Conservation (phyloP, 2,797 vertebrate species). For the Lutjanus argentimaculatus region DNA sequence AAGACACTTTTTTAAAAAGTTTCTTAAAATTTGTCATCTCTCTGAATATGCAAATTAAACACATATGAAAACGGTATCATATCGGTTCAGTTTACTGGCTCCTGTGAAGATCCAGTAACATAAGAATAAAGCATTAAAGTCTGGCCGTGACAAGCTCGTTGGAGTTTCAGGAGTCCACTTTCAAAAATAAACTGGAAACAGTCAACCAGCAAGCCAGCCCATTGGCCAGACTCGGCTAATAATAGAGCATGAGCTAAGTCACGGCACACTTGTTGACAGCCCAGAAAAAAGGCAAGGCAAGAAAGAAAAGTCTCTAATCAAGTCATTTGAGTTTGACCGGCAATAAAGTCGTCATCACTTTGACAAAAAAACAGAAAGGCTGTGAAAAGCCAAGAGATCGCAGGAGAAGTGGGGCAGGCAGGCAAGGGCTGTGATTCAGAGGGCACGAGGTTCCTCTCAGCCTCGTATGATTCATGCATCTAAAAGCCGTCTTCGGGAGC, state of each 20-base stretch:
- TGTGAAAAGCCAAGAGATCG: constrained; percentile 58
- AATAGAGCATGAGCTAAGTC: constrained; percentile 61
- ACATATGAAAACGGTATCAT: constrained; percentile 12
- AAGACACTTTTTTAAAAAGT: neutral
- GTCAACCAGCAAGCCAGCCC: constrained; percentile 42
- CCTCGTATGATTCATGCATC: constrained; percentile 56
- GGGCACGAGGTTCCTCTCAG: constrained; percentile 44
- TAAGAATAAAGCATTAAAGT: constrained; percentile 25
- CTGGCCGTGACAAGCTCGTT: constrained; percentile 30
- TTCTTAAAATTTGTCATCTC: neutral
- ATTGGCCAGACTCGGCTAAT: constrained; percentile 53
- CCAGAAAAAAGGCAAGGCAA: constrained; percentile 40
- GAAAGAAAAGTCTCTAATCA: constrained; percentile 68
- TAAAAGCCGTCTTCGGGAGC: constrained; percentile 46
- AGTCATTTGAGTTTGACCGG: constrained; percentile 63
- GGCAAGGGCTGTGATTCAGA: constrained; percentile 38
- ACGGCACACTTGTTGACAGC: constrained; percentile 64
- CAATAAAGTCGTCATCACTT: constrained; percentile 70
- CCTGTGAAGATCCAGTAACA: constrained; percentile 18
- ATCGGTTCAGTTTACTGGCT: neutral
- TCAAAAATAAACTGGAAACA: constrained; percentile 66
- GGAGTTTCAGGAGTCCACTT: constrained; percentile 28
- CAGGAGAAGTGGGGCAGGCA: constrained; percentile 45
- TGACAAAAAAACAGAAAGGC: constrained; percentile 38
- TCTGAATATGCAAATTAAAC: constrained; percentile 17